Percentiles rank a stretch among this genome's conserved stretches.
phyloP scores from a whole-genome alignment of 30 jellyfish, hydroid and myxozoan genomes.

The Hydractinia symbiolongicarpus region DNA sequence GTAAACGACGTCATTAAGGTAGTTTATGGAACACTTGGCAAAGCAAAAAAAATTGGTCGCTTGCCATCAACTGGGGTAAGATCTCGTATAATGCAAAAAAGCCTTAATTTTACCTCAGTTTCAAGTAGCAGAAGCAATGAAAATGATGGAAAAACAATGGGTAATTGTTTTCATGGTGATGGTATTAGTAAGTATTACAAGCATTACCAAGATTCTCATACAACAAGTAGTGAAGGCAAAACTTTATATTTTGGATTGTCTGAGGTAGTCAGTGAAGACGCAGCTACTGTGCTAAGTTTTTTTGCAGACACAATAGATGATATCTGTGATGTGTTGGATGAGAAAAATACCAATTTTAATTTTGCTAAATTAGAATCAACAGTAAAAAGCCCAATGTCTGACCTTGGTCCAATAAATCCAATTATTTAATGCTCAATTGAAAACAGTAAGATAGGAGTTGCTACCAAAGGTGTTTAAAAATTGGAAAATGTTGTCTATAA shows the following conservation, averaged over 20 bases:
- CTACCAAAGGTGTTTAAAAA: neutral
- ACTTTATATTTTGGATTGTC: neutral
- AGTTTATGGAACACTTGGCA: too few species aligned
- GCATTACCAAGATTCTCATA: conserved; percentile 33
- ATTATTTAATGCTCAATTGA: neutral
- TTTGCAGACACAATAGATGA: conserved; percentile 34
- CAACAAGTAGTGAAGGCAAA: conserved; percentile 21
- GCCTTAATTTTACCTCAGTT: too few species aligned
- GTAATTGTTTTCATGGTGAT: conserved; percentile 37
- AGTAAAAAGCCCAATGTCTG: neutral
- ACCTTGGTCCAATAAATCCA: conserved; percentile 2
- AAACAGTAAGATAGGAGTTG: neutral
- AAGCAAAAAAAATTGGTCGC: too few species aligned
- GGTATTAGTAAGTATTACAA: conserved; percentile 38
- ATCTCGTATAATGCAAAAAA: too few species aligned
- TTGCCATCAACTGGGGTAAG: too few species aligned
- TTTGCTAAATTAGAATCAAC: neutral
- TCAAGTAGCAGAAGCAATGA: neutral
- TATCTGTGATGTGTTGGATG: conserved; percentile 13
- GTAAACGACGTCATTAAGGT: too few species aligned
- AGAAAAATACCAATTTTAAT: neutral
- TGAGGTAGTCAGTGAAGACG: conserved; percentile 28
- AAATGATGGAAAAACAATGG: neutral
- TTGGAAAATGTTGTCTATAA: neutral
- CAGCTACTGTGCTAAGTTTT: conserved; percentile 24